Percentiles rank a stretch among this genome's conserved stretches.
Evolutionary conservation across 2,888 invertebrate species (phyloP).

Genomic region (Lithophane ornitopus): DNA sequence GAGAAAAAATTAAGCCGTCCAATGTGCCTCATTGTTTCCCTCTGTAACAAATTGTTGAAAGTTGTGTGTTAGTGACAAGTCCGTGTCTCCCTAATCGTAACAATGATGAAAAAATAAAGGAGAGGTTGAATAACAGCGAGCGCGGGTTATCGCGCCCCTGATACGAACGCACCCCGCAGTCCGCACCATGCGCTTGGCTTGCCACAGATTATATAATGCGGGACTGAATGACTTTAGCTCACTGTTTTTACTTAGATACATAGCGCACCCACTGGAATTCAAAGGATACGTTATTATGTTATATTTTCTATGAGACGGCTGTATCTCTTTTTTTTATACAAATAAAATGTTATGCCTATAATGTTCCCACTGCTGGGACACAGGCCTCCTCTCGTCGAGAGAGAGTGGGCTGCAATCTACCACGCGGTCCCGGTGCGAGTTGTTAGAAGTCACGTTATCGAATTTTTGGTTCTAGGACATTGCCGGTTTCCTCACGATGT

Average conservation of each 20-base stretch:
- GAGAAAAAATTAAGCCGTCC: background rate
- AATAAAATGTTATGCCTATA: background rate
- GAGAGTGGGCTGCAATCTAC: too few relatives aligned
- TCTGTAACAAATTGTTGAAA: constrained; percentile 20
- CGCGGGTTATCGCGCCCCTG: constrained; percentile 59
- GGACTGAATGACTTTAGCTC: constrained; percentile 4
- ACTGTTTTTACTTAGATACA: background rate
- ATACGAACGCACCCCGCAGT: constrained; percentile 41
- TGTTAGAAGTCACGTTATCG: too few relatives aligned
- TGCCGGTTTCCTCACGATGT: too few relatives aligned
- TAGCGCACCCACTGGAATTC: background rate
- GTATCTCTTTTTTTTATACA: background rate
- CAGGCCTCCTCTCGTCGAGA: too few relatives aligned
- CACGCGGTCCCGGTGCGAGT: too few relatives aligned
- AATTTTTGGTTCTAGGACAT: too few relatives aligned
- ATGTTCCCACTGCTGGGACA: too few relatives aligned
- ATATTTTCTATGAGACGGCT: background rate
- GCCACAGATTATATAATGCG: constrained; percentile 53
- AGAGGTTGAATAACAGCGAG: constrained; percentile 27
- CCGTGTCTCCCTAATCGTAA: constrained; percentile 60
- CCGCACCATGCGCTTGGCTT: constrained; percentile 16
- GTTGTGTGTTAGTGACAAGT: constrained; percentile 55
- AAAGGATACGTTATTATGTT: background rate
- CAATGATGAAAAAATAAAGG: constrained; percentile 67
- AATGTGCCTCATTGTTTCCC: background rate